Conservation (phyloP, 2,888 invertebrate species). For the Cheilosia urbana region DNA sequence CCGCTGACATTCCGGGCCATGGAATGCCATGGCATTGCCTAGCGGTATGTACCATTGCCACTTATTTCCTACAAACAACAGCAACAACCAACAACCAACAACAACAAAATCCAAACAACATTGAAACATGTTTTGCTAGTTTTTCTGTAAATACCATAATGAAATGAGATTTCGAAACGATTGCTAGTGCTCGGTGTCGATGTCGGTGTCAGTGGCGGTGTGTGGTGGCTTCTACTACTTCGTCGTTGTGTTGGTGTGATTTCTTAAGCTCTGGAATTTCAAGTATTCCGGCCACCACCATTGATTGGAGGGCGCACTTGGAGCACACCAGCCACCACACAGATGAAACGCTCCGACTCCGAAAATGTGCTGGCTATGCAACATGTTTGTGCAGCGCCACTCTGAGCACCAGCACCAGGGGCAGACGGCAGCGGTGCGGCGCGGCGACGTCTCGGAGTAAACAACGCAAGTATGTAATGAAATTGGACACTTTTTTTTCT, state of each 20-base stretch:
- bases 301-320: conserved; percentile 73
- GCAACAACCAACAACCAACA: conserved; percentile 34
- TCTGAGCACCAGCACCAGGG: background rate
- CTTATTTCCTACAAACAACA: conserved; percentile 64
- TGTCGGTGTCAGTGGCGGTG: conserved; percentile 2
- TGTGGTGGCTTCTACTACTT: conserved; percentile 9
- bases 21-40: conserved; percentile 52
- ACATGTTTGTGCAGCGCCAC: conserved; percentile 73
- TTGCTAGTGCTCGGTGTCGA: conserved; percentile 58
- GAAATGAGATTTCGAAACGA: conserved; percentile 75
- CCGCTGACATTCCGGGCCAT: conserved; percentile 64
- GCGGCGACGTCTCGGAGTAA: conserved; percentile 2
- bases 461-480: conserved; percentile 44
- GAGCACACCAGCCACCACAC: conserved; percentile 37
- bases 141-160: conserved; percentile 74
- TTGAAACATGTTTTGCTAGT: conserved; percentile 75
- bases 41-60: conserved; percentile 74
- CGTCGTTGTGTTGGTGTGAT: conserved; percentile 58
- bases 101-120: conserved; percentile 48
- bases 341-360: conserved; percentile 69
- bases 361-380: conserved; percentile 67
- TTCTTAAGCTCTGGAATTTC: conserved; percentile 74
- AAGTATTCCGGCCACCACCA: conserved; percentile 72
- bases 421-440: background rate
- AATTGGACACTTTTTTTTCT: conserved; percentile 72